Conservation (phyloP, 2,888 invertebrate species). For the Leptarthrus brevirostris region DNA sequence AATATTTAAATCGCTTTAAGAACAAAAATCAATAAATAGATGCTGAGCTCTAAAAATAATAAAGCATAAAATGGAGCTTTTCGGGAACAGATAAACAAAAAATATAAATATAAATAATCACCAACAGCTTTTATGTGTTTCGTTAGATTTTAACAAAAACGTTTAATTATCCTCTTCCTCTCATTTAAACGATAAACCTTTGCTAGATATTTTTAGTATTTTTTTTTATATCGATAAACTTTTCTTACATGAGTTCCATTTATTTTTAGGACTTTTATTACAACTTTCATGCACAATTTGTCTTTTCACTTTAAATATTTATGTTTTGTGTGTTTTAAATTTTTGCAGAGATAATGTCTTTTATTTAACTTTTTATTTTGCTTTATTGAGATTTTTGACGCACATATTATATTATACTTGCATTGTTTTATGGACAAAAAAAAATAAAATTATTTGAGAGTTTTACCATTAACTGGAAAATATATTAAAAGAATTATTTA, state of each 20-base stretch:
- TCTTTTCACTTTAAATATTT: conserved; percentile 7
- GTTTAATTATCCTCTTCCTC: background rate
- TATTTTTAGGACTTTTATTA: conserved; percentile 5
- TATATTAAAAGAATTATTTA: conserved; percentile 37
- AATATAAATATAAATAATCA: conserved; percentile 37
- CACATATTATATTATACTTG: conserved; percentile 9
- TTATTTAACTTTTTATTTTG: conserved; percentile 5
- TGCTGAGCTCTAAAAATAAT: conserved; percentile 21
- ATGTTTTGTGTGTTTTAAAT: background rate
- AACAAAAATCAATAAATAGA: conserved; percentile 43
- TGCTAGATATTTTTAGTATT: background rate
- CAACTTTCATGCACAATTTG: conserved; percentile 30
- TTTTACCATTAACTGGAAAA: conserved; percentile 33
- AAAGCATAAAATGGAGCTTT: background rate
- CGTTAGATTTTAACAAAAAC: conserved; percentile 6
- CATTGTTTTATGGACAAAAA: conserved; percentile 24
- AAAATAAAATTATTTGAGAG: conserved; percentile 30
- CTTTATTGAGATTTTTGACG: conserved; percentile 8
- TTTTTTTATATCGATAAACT: background rate
- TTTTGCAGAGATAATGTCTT: conserved; percentile 1
- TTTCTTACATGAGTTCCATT: background rate
- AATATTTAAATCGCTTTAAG: conserved; percentile 34
- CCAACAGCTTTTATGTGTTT: conserved; percentile 32
- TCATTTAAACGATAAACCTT: conserved; percentile 1
- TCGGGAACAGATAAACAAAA: conserved; percentile 1